A percentile compares a stretch with the other conserved stretches of the same genome.
These are phyloP conservation scores for Drosophila sulfurigaster DNA, from an alignment of 1,140 invertebrate genomes.

Conservation along the genomic window DNA sequence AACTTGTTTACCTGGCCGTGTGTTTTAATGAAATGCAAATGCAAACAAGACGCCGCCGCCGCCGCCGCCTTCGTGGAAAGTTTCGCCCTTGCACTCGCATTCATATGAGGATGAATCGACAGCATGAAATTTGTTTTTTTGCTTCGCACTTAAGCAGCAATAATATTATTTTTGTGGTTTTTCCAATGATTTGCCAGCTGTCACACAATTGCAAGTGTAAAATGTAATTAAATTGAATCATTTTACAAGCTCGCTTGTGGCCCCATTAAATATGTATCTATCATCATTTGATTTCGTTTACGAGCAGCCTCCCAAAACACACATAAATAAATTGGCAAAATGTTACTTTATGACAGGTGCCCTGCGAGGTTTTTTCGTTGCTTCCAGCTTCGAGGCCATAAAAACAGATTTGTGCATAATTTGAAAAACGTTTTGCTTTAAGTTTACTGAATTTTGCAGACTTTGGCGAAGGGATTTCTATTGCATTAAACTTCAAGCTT, in stretches of 20 bases:
- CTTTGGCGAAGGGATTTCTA: neutral
- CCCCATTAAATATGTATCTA: conserved; percentile 64
- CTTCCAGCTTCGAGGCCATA: conserved; percentile 44
- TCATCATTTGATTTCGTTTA: conserved; percentile 64
- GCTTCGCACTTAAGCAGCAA: conserved; percentile 62
- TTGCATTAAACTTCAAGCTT: conserved; percentile 26
- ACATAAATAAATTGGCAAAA: conserved; percentile 66
- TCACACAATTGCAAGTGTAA: conserved; percentile 50
- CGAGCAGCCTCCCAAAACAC: conserved; percentile 24
- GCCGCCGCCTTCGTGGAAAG: conserved; percentile 7
- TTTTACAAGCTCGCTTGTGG: conserved; percentile 23
- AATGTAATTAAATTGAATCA: conserved; percentile 68
- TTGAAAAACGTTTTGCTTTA: conserved; percentile 48
- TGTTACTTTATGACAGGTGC: conserved; percentile 57
- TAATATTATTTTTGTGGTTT: conserved; percentile 48
- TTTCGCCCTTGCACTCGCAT: conserved; percentile 21
- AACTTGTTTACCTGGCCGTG: conserved; percentile 61
- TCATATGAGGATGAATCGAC: neutral
- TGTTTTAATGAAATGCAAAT: conserved; percentile 82
- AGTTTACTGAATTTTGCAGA: conserved; percentile 55
- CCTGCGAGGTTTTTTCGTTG: conserved; percentile 22
- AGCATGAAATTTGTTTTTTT: conserved; percentile 6
- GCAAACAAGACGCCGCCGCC: conserved; percentile 52
- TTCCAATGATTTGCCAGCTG: conserved; percentile 55
- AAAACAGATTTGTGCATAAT: conserved; percentile 73